A percentile compares a stretch with the other conserved stretches of the same genome.
These are phyloP conservation scores for Nephrotoma appendiculata DNA, from an alignment of 2,888 invertebrate species.

Conservation along the genomic window DNA sequence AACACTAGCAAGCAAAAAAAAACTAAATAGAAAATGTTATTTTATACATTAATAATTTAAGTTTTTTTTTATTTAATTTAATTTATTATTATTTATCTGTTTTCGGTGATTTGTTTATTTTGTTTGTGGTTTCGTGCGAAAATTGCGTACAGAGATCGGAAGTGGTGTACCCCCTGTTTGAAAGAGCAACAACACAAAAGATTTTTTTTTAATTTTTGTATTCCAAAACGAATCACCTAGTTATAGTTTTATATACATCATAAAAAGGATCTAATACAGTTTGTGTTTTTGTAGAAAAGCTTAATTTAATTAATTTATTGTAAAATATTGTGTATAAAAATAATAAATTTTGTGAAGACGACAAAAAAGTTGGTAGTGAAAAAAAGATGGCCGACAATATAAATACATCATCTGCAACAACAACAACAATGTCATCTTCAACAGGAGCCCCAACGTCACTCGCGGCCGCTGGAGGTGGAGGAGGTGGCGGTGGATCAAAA, in stretches of 20 bases:
- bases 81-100: background rate
- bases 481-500: background rate
- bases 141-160: background rate
- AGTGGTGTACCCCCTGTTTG: background rate
- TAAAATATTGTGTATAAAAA: background rate
- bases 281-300: background rate
- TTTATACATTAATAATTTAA: background rate
- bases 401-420: constrained; percentile 12
- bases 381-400: constrained; percentile 8
- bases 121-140: background rate
- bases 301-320: background rate
- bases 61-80: background rate
- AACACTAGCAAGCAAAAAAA: background rate
- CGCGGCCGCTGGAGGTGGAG: constrained; percentile 2
- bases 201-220: background rate
- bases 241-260: background rate
- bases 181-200: background rate
- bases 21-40: background rate
- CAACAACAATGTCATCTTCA: constrained; percentile 16
- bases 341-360: background rate
- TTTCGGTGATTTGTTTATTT: background rate
- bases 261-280: background rate
- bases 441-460: constrained; percentile 10
- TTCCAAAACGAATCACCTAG: background rate
- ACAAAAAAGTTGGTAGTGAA: background rate